Conservation (phyloP, 2,113 vertebrate genomes). For the Lipophrys pholis region DNA sequence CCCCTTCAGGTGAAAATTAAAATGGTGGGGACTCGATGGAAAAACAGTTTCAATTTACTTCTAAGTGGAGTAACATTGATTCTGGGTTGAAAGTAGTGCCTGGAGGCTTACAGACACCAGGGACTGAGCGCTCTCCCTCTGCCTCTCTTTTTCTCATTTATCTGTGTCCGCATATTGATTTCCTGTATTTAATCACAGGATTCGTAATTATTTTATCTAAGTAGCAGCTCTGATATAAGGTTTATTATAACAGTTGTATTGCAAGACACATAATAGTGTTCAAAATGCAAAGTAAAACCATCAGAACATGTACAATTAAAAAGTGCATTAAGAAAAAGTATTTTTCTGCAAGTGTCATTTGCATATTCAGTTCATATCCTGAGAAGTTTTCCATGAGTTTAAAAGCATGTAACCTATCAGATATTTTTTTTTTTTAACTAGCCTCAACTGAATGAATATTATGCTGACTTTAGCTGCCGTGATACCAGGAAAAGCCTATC, state of each 20-base stretch:
- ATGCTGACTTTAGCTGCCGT: too few relatives aligned
- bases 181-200: constrained; percentile 31
- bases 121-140: constrained; percentile 10
- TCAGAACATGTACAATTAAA: neutral
- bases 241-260: neutral
- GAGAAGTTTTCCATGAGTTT: too few relatives aligned
- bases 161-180: constrained; percentile 43
- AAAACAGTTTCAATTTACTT: constrained; percentile 82
- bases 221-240: neutral
- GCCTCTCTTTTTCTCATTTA: constrained; percentile 15
- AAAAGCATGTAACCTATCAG: too few relatives aligned
- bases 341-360: too few relatives aligned
- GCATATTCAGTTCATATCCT: too few relatives aligned
- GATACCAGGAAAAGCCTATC: too few relatives aligned
- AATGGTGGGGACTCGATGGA: constrained; percentile 70
- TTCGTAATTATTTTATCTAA: constrained; percentile 19
- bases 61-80: constrained; percentile 79
- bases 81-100: constrained; percentile 69
- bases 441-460: too few relatives aligned
- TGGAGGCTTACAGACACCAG: constrained; percentile 54
- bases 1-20: constrained; percentile 79
- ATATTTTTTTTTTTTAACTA: too few relatives aligned
- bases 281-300: neutral
- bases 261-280: neutral
- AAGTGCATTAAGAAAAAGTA: too few relatives aligned